Conservation (phyloP, 2,888 invertebrate genomes). For the Perizoma affinitatum region DNA sequence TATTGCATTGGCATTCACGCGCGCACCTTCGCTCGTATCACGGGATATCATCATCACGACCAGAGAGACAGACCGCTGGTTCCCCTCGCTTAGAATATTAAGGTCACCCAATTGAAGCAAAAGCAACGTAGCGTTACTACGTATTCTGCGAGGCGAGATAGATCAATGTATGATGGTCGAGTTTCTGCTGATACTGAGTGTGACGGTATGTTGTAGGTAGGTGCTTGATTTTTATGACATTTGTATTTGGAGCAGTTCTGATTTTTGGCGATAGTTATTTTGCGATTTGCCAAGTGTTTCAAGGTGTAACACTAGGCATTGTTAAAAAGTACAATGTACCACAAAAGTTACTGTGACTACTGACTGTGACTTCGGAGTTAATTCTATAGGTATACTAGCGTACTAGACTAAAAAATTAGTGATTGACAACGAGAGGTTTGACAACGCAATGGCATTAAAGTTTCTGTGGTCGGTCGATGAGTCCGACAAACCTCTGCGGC, state of each 20-base stretch:
- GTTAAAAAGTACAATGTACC: neutral
- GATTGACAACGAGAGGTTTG: too few species aligned
- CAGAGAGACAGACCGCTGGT: constrained; percentile 40
- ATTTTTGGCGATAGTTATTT: constrained; percentile 15
- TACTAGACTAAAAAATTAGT: too few species aligned
- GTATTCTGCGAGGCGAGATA: constrained; percentile 15
- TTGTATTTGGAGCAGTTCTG: constrained; percentile 9
- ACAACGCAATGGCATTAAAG: too few species aligned
- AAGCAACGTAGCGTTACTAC: constrained; percentile 3
- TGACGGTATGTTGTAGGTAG: constrained; percentile 17
- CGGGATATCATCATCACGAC: constrained; percentile 38
- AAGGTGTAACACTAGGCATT: neutral
- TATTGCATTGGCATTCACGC: constrained; percentile 62
- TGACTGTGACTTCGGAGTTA: too few species aligned
- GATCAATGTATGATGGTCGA: constrained; percentile 23
- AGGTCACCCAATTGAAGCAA: constrained; percentile 24
- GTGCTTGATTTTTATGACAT: constrained; percentile 21
- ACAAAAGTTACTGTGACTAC: too few species aligned
- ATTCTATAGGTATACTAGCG: too few species aligned
- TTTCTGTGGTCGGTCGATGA: too few species aligned
- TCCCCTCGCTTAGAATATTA: constrained; percentile 36
- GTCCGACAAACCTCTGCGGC: too few species aligned
- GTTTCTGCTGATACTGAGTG: constrained; percentile 17
- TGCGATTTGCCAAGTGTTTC: constrained; percentile 13
- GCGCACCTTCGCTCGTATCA: constrained; percentile 48